Evolutionary conservation across 2,797 vertebrate species (phyloP).

Genomic region (Lycodopsis pacificus): DNA sequence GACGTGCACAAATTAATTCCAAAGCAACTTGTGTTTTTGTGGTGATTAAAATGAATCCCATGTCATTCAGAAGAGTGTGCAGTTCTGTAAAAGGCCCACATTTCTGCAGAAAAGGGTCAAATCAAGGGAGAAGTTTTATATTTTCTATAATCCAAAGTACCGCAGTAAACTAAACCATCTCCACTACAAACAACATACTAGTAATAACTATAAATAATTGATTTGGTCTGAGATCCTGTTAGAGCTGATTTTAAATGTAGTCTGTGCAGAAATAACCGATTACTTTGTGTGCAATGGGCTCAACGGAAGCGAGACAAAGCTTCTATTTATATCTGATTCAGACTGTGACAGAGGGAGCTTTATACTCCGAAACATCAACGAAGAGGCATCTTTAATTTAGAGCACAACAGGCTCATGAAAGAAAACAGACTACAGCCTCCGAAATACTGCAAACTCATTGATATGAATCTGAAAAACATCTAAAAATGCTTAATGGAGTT

Average conservation of each 20-base stretch:
- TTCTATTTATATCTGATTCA: constrained; percentile 42
- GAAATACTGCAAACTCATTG: not conserved
- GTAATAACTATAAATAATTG: not conserved
- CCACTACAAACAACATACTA: not conserved
- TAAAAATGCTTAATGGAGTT: not conserved
- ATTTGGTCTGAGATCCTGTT: not conserved
- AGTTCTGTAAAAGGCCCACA: not conserved
- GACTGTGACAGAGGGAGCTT: constrained; percentile 20
- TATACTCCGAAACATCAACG: constrained; percentile 2
- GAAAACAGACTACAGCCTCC: not conserved
- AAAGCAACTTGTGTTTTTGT: not conserved
- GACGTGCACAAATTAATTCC: too few species aligned
- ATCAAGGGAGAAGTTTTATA: not conserved
- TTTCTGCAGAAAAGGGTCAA: not conserved
- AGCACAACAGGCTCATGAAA: not conserved
- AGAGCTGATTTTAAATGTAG: not conserved
- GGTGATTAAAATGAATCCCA: not conserved
- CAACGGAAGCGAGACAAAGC: not conserved
- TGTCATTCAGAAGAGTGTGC: not conserved
- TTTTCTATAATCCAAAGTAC: too few species aligned
- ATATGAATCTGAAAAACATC: not conserved
- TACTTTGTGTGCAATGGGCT: constrained; percentile 17
- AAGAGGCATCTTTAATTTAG: constrained; percentile 6
- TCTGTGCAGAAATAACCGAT: constrained; percentile 10
- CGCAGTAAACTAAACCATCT: not conserved